Conservation (phyloP, 2,113 vertebrate genomes). For the Phoenicopterus ruber region DNA sequence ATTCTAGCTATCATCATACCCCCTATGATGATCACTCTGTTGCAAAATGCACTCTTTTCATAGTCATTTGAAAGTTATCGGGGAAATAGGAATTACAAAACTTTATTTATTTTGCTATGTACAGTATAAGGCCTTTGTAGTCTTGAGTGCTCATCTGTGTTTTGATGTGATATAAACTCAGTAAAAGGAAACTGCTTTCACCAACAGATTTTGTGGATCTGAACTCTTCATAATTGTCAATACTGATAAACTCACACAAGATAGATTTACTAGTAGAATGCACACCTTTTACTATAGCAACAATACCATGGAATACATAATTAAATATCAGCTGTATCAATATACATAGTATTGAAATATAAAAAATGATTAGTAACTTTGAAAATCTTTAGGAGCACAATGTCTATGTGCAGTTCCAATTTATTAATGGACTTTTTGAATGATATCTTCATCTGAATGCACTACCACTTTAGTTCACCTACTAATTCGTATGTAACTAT, state of each 20-base stretch:
- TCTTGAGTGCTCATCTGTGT: not conserved
- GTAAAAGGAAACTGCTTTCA: not conserved
- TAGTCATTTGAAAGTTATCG: not conserved
- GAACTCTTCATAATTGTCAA: not conserved
- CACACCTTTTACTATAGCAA: not conserved
- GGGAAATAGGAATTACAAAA: not conserved
- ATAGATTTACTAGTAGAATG: not conserved
- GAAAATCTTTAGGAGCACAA: not conserved
- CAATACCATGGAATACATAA: not conserved
- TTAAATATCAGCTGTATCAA: not conserved
- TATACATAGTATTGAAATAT: not conserved
- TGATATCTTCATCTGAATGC: not conserved
- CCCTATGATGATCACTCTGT: not conserved
- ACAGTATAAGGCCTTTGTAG: not conserved
- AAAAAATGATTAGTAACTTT: not conserved
- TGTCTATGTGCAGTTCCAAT: not conserved
- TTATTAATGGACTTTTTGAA: not conserved
- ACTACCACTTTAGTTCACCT: not conserved
- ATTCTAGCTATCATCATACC: not conserved
- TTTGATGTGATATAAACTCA: not conserved
- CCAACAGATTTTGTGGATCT: not conserved
- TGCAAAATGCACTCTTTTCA: not conserved
- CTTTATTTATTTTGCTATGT: not conserved
- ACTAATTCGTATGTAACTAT: not conserved
- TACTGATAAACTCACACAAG: not conserved